A percentile compares a stretch with the other conserved stretches of the same genome.
These are phyloP conservation scores for Helostoma temminkii DNA, from an alignment of 2,797 vertebrate genomes.

Conservation along the genomic window DNA sequence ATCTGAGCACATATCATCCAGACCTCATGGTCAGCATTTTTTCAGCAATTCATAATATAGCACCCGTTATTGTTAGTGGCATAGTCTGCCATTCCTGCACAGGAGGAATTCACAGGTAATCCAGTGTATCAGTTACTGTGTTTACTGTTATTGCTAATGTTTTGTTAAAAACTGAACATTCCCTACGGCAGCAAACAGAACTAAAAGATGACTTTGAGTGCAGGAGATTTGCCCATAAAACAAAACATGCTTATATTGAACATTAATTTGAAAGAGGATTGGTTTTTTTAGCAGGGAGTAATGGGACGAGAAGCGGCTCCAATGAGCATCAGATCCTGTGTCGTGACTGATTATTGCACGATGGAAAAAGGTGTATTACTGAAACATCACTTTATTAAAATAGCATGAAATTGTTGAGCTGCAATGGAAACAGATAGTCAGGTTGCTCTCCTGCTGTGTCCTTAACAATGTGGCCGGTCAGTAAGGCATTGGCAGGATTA, in stretches of 20 bases:
- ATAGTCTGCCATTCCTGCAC: not conserved
- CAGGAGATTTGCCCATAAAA: not conserved
- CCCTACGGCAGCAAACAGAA: not conserved
- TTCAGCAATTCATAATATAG: not conserved
- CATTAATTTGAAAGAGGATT: not conserved
- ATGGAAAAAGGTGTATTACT: not conserved
- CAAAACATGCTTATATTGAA: not conserved
- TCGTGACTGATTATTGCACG: not conserved
- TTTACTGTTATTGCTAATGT: not conserved
- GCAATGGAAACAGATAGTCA: not conserved
- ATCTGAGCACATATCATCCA: too few relatives aligned
- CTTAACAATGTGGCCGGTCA: too few relatives aligned
- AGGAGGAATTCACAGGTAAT: not conserved
- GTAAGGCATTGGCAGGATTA: too few relatives aligned
- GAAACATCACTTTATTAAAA: not conserved
- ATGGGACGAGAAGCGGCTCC: not conserved
- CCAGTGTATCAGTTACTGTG: not conserved
- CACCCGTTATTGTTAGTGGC: too few relatives aligned
- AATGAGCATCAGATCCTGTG: not conserved
- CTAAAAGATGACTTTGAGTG: not conserved
- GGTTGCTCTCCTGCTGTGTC: not conserved
- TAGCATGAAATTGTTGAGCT: not conserved
- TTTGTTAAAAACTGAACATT: not conserved
- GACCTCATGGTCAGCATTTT: not conserved
- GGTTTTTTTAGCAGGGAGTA: constrained; percentile 7